These are phyloP conservation scores for Agrotis ipsilon DNA, from an alignment of 2,888 invertebrate species.

Conservation along the genomic window DNA sequence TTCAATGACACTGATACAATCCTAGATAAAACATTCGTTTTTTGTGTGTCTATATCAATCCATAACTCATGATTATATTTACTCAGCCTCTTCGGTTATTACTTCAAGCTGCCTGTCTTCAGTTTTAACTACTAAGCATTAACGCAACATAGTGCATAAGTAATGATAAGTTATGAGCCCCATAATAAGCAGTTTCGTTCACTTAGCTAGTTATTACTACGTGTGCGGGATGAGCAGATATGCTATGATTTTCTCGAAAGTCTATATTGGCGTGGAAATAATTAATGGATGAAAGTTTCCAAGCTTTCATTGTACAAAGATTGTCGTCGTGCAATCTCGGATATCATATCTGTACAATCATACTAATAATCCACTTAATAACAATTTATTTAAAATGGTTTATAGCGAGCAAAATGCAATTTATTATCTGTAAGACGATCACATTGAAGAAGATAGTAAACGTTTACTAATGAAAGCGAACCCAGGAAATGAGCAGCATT, in stretches of 20 bases:
- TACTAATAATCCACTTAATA: not conserved
- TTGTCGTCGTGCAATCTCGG: not conserved
- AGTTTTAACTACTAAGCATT: conserved; percentile 19
- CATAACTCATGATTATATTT: conserved; percentile 5
- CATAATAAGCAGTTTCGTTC: conserved; percentile 30
- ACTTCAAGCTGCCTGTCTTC: conserved; percentile 12
- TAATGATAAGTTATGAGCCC: conserved; percentile 31
- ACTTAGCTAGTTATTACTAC: conserved; percentile 23
- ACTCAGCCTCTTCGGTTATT: conserved; percentile 1
- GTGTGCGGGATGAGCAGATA: conserved; percentile 28
- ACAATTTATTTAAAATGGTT: not conserved
- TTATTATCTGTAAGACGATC: not conserved
- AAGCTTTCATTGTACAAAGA: not conserved
- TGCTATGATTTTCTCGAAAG: conserved; percentile 42
- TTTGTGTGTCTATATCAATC: conserved; percentile 6
- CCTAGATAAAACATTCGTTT: conserved; percentile 15
- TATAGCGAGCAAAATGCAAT: not conserved
- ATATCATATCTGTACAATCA: not conserved
- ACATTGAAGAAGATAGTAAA: not conserved
- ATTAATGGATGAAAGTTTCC: conserved; percentile 33
- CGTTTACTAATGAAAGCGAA: not conserved
- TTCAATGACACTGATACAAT: not conserved
- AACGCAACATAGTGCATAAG: conserved; percentile 13
- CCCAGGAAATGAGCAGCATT: not conserved
- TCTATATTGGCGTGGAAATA: conserved; percentile 26